These are phyloP conservation scores for Caenorhabditis plicata DNA, from an alignment of 2,888 invertebrate genomes.

Conservation along the genomic window DNA sequence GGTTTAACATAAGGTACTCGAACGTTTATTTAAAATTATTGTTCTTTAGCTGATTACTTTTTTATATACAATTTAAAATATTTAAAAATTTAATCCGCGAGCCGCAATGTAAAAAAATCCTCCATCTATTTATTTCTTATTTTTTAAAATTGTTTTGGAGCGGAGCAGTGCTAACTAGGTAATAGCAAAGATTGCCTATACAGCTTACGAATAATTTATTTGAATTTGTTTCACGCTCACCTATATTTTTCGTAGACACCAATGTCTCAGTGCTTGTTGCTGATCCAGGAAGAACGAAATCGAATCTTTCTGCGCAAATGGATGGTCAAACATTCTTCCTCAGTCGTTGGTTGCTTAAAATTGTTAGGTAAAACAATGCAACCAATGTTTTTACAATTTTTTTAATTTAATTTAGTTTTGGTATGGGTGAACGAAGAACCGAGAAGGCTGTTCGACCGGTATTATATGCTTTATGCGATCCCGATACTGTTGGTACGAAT, in stretches of 20 bases:
- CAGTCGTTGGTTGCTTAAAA: slow-evolving; percentile 52
- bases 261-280: slow-evolving; percentile 56
- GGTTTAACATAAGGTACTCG: too few relatives aligned
- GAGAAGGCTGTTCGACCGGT: slow-evolving; percentile 59
- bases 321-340: slow-evolving; percentile 59
- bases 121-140: too few relatives aligned
- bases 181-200: not conserved
- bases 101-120: too few relatives aligned
- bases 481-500: slow-evolving; percentile 37
- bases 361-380: slow-evolving; percentile 39
- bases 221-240: not conserved
- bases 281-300: slow-evolving; percentile 61
- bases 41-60: too few relatives aligned
- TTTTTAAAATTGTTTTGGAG: too few relatives aligned
- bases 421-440: slow-evolving; percentile 55
- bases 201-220: too few relatives aligned
- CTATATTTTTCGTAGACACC: slow-evolving; percentile 36
- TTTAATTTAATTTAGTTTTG: slow-evolving; percentile 37
- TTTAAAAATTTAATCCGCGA: too few relatives aligned
- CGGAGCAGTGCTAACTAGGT: not conserved
- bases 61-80: too few relatives aligned
- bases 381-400: not conserved
- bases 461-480: slow-evolving; percentile 59
- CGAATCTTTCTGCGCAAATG: slow-evolving; percentile 51
- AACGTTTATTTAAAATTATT: too few relatives aligned